Base-by-base conservation (phyloP, 2,113 vertebrate genomes). In the Oreochromis aureus region DNA sequence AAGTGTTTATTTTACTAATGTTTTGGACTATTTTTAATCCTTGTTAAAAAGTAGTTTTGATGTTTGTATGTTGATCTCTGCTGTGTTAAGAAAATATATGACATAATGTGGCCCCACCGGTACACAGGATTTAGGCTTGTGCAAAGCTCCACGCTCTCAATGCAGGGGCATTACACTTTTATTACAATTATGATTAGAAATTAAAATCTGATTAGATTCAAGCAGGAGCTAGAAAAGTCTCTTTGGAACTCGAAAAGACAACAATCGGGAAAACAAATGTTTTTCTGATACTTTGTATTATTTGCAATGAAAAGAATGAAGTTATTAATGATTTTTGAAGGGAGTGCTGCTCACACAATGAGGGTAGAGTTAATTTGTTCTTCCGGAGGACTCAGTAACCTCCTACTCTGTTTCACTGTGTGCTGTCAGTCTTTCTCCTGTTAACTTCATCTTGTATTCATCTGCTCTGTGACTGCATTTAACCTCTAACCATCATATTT, bases 71-170 rank as follows among this genome's bases (percentile, higher is more conserved):
- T 15, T 73, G 69, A 73, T 27, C 3, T 73, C 69, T 27, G 15
- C 24, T 73, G 5, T 73, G 15, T 73, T 73, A 73, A 73, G 41
- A 30, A 73, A 46, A 73, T 46, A 73, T 24, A 41, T 30, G 34
- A 41, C 36, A 69, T 7, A 30, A 27, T 73, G 9, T 27, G 22
- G 22, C 15, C 44, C 44, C 2, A 0, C 13, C 0, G 2, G 7
- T 30, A 30, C 13, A 10, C 24, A 18, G n/a, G 36, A 13, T 69
- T 22, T 69, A 69, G 69, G 41, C 41, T 76, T 76, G 24, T 48
- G 22, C 16, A 5, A 76, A 30, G 15, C 44, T 76, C 44, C 71
- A 48, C 22, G 3, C 71, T 5, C 69, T 76, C 19, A 73, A 27
- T 73, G n/a, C 69, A 46, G 69, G 22, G 22, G 8, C 22, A 18